Evolutionary conservation across 2,888 invertebrate genomes (phyloP), one percentile per base, ranked within the genome.

Genomic region (Meiosimyza decipiens): DNA sequence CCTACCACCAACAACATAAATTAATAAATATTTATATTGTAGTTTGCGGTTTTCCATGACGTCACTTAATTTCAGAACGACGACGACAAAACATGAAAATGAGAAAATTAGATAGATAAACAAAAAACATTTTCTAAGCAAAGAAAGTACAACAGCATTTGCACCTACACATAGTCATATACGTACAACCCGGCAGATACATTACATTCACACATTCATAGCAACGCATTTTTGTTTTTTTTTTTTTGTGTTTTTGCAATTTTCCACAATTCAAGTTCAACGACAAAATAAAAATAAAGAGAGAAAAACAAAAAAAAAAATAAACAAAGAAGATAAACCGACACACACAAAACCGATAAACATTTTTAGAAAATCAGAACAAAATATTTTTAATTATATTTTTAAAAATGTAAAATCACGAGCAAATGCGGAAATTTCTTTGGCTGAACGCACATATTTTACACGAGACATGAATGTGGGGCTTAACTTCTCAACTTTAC

Each of bases 251-350:
- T 51, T 49, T 67, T 65, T 57, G 65, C 66, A 64, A 66, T 67
- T 72, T 72, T 69, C 52, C 50, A 55, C 33, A 33, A 66, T 49
- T 71, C 72, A 72, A 74, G 72, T 72, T 74, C 74, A 74, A 28
- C 65, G 50, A 63, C 71, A 65, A 51, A 33, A 69, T 51, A 16
- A 54, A 54, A 13, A 12, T 13, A 40, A 40, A 12, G 9, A 15
- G 18, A 22, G 22, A 22, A 65, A 51, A 33, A 69, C 33, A 16
- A 54, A 54, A 33, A 51, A n/a, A 16, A 66, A 33, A 52, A 65
- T 65, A 52, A 65, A 65, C 9, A 51, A 33, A 69, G 40, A 16
- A 54, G 47, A 51, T 47, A 12, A 15, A 7, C n/a, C 33, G 28
- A 16, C 52, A 33, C 22, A 65, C 52, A 52, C 50, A 65, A 52